Evolutionary conservation across 2,113 vertebrate genomes (phyloP).

Genomic region (Tachuris rubrigastra): DNA sequence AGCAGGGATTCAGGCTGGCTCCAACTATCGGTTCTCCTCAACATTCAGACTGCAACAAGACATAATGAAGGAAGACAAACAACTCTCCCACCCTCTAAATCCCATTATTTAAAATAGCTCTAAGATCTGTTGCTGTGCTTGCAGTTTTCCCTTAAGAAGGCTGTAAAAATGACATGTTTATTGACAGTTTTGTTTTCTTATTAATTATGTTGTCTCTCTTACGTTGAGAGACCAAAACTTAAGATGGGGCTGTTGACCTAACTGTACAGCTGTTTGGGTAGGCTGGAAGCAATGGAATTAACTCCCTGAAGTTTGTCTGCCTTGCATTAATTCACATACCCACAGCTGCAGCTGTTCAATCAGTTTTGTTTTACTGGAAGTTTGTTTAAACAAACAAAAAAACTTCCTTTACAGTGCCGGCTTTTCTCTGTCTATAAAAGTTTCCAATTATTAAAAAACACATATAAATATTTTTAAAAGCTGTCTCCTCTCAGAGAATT

Average conservation of each 20-base stretch:
- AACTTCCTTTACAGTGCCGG: neutral
- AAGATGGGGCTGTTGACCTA: neutral
- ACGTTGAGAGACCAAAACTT: neutral
- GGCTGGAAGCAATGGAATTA: neutral
- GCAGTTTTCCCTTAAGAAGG: neutral
- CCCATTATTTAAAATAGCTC: neutral
- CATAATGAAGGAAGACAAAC: neutral
- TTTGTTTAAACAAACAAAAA: slow-evolving; percentile 23
- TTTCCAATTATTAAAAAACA: slow-evolving; percentile 7
- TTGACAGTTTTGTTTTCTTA: neutral
- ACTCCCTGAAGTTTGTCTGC: neutral
- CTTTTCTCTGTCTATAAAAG: neutral
- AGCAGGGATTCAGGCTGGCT: neutral
- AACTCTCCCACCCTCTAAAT: neutral
- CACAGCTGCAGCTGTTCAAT: neutral
- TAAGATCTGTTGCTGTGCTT: neutral
- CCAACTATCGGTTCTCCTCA: neutral
- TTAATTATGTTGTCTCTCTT: neutral
- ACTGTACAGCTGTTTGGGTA: neutral
- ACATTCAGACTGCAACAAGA: neutral
- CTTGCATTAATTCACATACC: neutral
- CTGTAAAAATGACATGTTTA: neutral
- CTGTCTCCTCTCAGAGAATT: slow-evolving; percentile 5
- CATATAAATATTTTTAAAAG: slow-evolving; percentile 44
- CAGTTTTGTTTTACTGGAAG: neutral